These are phyloP conservation scores for Dolichopus griseipennis DNA, from an alignment of 2,888 invertebrate species.

Conservation along the genomic window DNA sequence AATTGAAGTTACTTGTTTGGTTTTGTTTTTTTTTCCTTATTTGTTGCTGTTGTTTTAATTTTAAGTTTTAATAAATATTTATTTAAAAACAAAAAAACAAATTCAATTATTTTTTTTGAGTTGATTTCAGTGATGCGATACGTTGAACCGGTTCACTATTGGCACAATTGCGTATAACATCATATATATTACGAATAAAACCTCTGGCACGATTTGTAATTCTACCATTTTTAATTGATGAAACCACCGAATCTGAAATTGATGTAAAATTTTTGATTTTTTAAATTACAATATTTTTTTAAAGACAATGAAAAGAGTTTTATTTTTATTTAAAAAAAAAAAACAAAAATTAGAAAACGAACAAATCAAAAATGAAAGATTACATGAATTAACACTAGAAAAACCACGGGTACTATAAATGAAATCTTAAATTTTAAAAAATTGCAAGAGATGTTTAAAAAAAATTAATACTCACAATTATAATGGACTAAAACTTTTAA, in stretches of 20 bases:
- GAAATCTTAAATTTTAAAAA: too few species aligned
- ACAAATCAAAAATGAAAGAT: too few species aligned
- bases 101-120: not conserved
- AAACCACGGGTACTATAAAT: too few species aligned
- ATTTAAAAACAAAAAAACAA: not conserved
- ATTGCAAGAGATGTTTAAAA: too few species aligned
- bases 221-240: slow-evolving; percentile 47
- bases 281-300: too few species aligned
- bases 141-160: slow-evolving; percentile 50
- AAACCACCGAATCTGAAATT: slow-evolving; percentile 17
- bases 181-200: slow-evolving; percentile 53
- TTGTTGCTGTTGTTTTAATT: not conserved
- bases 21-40: not conserved
- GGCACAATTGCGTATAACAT: slow-evolving; percentile 56
- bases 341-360: too few species aligned
- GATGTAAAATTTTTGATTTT: too few species aligned
- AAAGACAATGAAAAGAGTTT: too few species aligned
- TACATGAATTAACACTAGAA: too few species aligned
- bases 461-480: too few species aligned
- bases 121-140: not conserved
- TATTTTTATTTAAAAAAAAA: too few species aligned
- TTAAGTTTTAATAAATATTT: not conserved
- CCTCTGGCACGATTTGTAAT: slow-evolving; percentile 52
- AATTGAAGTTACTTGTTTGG: not conserved
- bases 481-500: too few species aligned